A percentile compares a stretch with the other conserved stretches of the same genome.
These are phyloP conservation scores for Drosophila leontia DNA, from an alignment of 1,140 invertebrate species.

Conservation along the genomic window DNA sequence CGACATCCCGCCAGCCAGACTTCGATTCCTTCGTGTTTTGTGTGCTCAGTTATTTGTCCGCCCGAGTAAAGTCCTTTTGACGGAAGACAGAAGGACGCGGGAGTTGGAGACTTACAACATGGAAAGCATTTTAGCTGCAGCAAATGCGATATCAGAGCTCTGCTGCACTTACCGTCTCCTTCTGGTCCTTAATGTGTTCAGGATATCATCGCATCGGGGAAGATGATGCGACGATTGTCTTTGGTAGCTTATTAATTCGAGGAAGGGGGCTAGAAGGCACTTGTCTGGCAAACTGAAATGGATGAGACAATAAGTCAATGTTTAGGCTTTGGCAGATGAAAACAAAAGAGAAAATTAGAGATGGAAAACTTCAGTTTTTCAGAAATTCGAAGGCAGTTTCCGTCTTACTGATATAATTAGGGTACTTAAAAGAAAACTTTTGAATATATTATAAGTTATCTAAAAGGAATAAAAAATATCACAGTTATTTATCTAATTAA, in stretches of 20 bases:
- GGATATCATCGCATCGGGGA: constrained; percentile 31
- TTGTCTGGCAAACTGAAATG: constrained; percentile 7
- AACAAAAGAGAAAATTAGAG: constrained; percentile 3
- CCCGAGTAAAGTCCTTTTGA: constrained; percentile 56
- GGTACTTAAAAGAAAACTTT: not conserved
- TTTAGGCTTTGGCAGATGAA: not conserved
- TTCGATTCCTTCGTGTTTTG: constrained; percentile 32
- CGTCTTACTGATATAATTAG: not conserved
- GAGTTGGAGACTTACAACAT: constrained; percentile 56
- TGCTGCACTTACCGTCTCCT: constrained; percentile 22
- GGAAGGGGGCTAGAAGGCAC: constrained; percentile 1
- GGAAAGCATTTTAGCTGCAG: constrained; percentile 77
- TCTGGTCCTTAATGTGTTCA: not conserved
- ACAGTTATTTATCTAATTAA: too few species aligned
- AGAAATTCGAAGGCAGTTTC: not conserved
- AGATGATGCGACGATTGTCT: constrained; percentile 62
- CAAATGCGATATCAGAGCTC: constrained; percentile 21
- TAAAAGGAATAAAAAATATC: too few species aligned
- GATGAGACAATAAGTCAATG: constrained; percentile 20
- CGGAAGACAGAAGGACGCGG: constrained; percentile 8
- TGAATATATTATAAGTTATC: too few species aligned
- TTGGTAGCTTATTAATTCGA: constrained; percentile 46
- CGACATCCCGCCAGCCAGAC: constrained; percentile 15
- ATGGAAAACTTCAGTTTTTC: not conserved
- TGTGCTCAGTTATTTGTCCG: constrained; percentile 70